Evolutionary conservation across 1,140 invertebrate species (phyloP), one percentile per base, ranked within the genome.

Genomic region (Octopus bimaculoides): DNA sequence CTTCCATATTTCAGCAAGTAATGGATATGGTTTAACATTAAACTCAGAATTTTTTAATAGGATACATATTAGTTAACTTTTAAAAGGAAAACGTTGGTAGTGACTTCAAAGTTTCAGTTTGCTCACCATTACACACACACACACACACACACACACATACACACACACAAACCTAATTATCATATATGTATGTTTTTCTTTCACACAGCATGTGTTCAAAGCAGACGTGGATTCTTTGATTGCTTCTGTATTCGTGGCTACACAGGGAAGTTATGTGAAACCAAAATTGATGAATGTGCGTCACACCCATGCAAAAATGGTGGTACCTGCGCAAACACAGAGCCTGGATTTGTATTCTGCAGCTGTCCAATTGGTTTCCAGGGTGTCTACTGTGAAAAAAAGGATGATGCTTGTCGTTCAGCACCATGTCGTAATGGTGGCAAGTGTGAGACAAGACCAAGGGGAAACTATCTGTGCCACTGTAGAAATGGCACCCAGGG

Each of bases 401-500:
- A 84, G 75, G 79, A 83, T 12, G 77, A 87, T 71, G 81, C 85
- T 54, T 87, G 86, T 75, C 78, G 56, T 0, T 81, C 76, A 71
- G 53, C 53, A 17, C 85, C 86, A 3, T 87, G 86, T 80, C 53
- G 74, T n/a, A 86, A 87, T 69, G 84, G 83, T 20, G 85, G 80
- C 20, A 78, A 82, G n/a, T 86, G 85, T 78, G 56, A 75, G 66
- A 95, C 53, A 81, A 89, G 53, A 93, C 61, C 69, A 10, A 84
- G 79, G 26, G 81, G 84, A 52, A 82, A 77, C 8, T 85, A 83
- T 80, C 76, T 75, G 41, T 99, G 97, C 91, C 93, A 95, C 85
- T 99, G 97, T 91, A 91, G 93, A 80, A 90, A 93, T 81, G 97
- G 97, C 4, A 86, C 81, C 41, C 79, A 78, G 52, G 85, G 85